Evolutionary conservation across 2,113 vertebrate species (phyloP).

Genomic region (Ictalurus punctatus): DNA sequence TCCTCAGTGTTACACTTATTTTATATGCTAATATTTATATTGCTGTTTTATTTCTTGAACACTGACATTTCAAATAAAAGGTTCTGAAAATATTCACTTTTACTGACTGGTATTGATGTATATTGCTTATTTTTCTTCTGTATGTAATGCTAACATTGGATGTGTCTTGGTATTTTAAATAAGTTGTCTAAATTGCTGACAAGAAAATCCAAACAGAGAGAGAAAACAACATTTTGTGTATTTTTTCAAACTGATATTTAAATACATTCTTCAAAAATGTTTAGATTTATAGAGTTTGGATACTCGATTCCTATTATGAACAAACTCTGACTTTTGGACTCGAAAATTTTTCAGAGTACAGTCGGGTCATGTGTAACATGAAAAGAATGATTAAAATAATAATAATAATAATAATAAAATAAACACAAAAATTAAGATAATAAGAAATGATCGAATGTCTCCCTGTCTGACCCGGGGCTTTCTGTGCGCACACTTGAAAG

Average conservation of each 20-base stretch:
- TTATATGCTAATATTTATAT: slow-evolving; percentile 99
- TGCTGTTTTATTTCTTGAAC: slow-evolving; percentile 92
- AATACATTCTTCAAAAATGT: background rate
- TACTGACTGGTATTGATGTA: background rate
- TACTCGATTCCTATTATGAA: too few species aligned
- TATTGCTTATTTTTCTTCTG: background rate
- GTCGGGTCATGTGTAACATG: too few species aligned
- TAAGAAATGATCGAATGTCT: too few species aligned
- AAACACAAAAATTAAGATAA: too few species aligned
- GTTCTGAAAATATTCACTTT: slow-evolving; percentile 78
- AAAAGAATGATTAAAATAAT: too few species aligned
- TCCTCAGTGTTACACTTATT: slow-evolving; percentile 92
- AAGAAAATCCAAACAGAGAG: background rate
- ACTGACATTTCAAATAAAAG: slow-evolving; percentile 95
- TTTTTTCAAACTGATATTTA: background rate
- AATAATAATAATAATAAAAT: too few species aligned
- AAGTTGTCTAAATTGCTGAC: background rate
- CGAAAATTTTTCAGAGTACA: too few species aligned
- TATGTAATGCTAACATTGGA: background rate
- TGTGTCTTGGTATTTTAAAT: background rate
- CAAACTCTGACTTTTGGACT: too few species aligned
- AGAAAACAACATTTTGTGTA: background rate
- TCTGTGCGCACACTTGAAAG: too few species aligned
- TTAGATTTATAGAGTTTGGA: background rate
- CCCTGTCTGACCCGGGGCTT: too few species aligned